phyloP scores from a whole-genome alignment of 2,797 vertebrate genomes.

The Alexandromys oeconomus region DNA sequence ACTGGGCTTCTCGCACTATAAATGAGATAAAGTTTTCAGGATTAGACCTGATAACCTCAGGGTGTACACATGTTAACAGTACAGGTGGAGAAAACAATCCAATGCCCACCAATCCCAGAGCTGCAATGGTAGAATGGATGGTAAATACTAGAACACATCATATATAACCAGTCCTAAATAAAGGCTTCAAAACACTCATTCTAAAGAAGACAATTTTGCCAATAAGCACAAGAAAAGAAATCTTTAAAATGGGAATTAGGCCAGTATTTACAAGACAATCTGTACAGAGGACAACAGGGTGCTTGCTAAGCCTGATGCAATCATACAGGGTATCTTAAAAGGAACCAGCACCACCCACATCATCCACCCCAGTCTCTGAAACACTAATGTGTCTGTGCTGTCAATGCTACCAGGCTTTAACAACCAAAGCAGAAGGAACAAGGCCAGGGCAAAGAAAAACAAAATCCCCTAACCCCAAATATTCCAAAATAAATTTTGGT shows the following conservation, averaged over 20 bases:
- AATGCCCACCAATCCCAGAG: slow-evolving; percentile 4
- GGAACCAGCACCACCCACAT: background rate
- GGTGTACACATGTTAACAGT: background rate
- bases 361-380: background rate
- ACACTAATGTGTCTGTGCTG: background rate
- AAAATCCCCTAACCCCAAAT: background rate
- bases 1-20: background rate
- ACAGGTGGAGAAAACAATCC: background rate
- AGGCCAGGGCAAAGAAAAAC: background rate
- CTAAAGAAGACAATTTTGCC: slow-evolving; percentile 57
- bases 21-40: slow-evolving; percentile 12
- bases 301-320: slow-evolving; percentile 20
- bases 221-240: slow-evolving; percentile 42
- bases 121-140: background rate
- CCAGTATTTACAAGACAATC: slow-evolving; percentile 43
- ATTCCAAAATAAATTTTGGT: background rate
- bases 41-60: slow-evolving; percentile 31
- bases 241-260: background rate
- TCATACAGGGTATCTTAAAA: slow-evolving; percentile 51
- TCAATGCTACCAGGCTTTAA: background rate
- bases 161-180: background rate
- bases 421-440: background rate
- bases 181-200: slow-evolving; percentile 39
- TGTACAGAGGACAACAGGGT: background rate
- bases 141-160: slow-evolving; percentile 41